Base-by-base conservation (phyloP, 2,113 vertebrate species). In the Glaucidium brasilianum region DNA sequence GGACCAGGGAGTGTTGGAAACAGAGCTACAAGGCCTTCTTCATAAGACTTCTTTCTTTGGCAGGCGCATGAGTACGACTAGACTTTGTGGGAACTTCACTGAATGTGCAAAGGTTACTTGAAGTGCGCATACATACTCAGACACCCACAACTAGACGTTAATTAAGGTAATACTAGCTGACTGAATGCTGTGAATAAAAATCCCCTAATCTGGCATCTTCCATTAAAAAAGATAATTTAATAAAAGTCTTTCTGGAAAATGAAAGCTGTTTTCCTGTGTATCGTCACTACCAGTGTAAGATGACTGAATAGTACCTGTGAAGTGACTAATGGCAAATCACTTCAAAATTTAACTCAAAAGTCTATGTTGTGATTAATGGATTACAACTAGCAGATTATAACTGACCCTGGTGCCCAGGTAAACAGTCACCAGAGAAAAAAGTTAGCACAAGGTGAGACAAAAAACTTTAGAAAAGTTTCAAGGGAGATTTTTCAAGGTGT, bases 21-120 rank as follows among this genome's bases (percentile, higher is more conserved):
- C 11, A 41, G 29, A 93, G 15, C 17, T 50, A 25, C 0, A 0
- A 81, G 12, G 7, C 8, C 4, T 68, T 56, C 21, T 92, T 43
- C 9, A 0, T 22, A 17, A 41, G 62, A 43, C 21, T 56, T 87
- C 49, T 76, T 58, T 56, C 52, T 88, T 82, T 64, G 55, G 45
- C 8, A 64, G 56, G 29, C 21, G 37, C 56, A 18, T 49, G 35
- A 75, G 12, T 8, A 45, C 4, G 1, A 62, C 72, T 53, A 77
- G 45, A n/a, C 69, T 41, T 14, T 29, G 15, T 15, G 14, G 37
- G 32, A 78, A 66, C n/a, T 66, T 55, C 32, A 26, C 32, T 32
- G 22, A 4, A 5, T 0, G 0, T 50, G 25, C 27, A 76, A 77
- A 90, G 19, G 34, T 76, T 69, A 27, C 14, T 29, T 73, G 69